Conservation (phyloP, 2,888 invertebrate species). For the Shargacucullia verbasci region DNA sequence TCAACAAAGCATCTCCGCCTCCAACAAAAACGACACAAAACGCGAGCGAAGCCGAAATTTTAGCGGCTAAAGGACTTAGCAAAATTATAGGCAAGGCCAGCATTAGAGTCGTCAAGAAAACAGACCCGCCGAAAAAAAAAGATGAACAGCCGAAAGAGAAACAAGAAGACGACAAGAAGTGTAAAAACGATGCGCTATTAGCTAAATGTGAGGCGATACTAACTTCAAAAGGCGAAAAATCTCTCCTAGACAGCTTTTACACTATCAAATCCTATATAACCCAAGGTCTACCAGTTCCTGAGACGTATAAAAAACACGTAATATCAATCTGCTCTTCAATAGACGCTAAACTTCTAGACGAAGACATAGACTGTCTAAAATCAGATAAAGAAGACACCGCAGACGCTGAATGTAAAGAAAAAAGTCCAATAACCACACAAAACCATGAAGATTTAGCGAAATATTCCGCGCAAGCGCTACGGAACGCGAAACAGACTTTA, state of each 20-base stretch:
- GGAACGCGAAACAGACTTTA: conserved; percentile 79
- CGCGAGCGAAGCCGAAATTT: conserved; percentile 82
- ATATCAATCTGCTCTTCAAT: conserved; percentile 81
- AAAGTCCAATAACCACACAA: conserved; percentile 61
- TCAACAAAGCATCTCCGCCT: conserved; percentile 67
- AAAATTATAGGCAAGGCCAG: conserved; percentile 82
- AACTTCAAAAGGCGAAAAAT: conserved; percentile 79
- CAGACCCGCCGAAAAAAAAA: conserved; percentile 61
- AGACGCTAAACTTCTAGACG: conserved; percentile 77
- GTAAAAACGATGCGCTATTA: conserved; percentile 74
- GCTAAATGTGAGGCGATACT: conserved; percentile 81
- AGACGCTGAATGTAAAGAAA: conserved; percentile 42
- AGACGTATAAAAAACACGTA: conserved; percentile 81
- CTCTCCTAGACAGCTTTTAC: conserved; percentile 79
- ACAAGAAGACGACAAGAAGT: conserved; percentile 61
- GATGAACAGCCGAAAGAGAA: conserved; percentile 51
- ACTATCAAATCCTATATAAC: conserved; percentile 81
- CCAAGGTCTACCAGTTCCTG: conserved; percentile 79
- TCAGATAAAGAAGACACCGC: conserved; percentile 55
- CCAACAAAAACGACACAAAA: conserved; percentile 58
- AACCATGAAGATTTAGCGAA: conserved; percentile 79
- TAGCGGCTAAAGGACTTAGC: conserved; percentile 83
- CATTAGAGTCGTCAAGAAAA: conserved; percentile 64
- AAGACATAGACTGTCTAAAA: conserved; percentile 70
- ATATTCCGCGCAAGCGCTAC: conserved; percentile 80